Percentiles rank a stretch among this genome's conserved stretches.
Conservation (phyloP, 2,113 vertebrate genomes). For the Salvator merianae region DNA sequence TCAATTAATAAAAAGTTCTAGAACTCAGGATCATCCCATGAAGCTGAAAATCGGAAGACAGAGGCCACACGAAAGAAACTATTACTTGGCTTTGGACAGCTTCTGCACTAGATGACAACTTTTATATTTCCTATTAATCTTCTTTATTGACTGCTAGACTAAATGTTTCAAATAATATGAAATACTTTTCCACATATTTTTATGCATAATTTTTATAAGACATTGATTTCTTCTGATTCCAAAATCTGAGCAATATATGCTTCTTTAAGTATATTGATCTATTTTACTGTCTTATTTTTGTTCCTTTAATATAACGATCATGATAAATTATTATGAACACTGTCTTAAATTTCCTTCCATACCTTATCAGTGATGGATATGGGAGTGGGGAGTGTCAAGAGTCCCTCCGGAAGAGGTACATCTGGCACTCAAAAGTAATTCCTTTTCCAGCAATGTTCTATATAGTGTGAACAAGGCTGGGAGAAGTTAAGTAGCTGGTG, state of each 20-base stretch:
- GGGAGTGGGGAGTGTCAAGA: slow-evolving; percentile 44
- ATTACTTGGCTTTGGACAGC: no score
- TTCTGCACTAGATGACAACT: no score
- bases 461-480: neutral
- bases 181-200: slow-evolving; percentile 5
- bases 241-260: slow-evolving; percentile 3
- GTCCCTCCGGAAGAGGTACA: slow-evolving; percentile 41
- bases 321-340: slow-evolving; percentile 61
- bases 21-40: no score
- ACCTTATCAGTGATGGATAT: slow-evolving; percentile 28
- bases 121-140: no score
- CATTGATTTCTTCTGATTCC: slow-evolving; percentile 36
- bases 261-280: slow-evolving; percentile 13
- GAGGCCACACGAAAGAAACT: no score
- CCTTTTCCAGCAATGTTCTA: slow-evolving; percentile 20
- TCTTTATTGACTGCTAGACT: neutral
- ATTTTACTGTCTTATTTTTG: neutral
- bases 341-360: slow-evolving; percentile 50
- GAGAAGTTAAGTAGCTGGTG: slow-evolving; percentile 38
- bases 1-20: no score
- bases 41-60: no score
- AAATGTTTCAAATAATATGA: neutral
- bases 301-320: neutral
- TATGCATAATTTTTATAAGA: neutral
- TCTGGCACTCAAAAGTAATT: slow-evolving; percentile 38